Base-by-base conservation (phyloP, 2,797 vertebrate species). In the Lagothrix lagotricha region DNA sequence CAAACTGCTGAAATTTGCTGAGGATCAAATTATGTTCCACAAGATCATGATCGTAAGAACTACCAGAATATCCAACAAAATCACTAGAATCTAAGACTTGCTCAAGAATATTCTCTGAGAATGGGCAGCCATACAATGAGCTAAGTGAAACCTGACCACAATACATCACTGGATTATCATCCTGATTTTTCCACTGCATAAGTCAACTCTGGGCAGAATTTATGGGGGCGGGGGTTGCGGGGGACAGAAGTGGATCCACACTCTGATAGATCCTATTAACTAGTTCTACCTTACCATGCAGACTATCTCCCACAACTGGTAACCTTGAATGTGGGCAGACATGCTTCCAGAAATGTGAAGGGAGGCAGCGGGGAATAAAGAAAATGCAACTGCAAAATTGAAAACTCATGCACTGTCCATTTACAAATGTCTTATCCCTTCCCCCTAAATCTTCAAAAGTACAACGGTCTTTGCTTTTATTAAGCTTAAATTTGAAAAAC, bases 1-100 rank as follows among this genome's bases (percentile, higher is more conserved):
- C 41, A 70, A 91, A 86, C 15, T 52, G 54, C 75, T 83, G 36
- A 93, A 79, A 96, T 73, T 46, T 84, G 46, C 36, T 39, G 36
- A 88, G 58, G 12, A 73, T 67, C 17, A 14, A 84, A 93, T 80
- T 44, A 54, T 44, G 33, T 93, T 80, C 52, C 92, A 93, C 52
- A 72, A 92, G 36, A 70, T 73, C 39, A 70, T 70, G 89, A 19
- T 83, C 75, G 5, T 44, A 95, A 90, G 46, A 83, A 85, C 48
- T 57, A 88, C 24, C 20, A 93, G 67, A 92, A 46, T 61, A 57
- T 70, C 54, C 41, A 93, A 86, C 39, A 93, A 96, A 95, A 92
- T 86, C 84, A 36, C 20, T 76, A 75, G 22, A 64, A 75, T 41
- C 70, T 93, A 90, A 85, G 64, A 67, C 22, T 64, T 81, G 28